Percentiles rank a stretch among this genome's conserved stretches.
Evolutionary conservation across 2,888 invertebrate species (phyloP).

Genomic region (Mimumesa dahlbomi): DNA sequence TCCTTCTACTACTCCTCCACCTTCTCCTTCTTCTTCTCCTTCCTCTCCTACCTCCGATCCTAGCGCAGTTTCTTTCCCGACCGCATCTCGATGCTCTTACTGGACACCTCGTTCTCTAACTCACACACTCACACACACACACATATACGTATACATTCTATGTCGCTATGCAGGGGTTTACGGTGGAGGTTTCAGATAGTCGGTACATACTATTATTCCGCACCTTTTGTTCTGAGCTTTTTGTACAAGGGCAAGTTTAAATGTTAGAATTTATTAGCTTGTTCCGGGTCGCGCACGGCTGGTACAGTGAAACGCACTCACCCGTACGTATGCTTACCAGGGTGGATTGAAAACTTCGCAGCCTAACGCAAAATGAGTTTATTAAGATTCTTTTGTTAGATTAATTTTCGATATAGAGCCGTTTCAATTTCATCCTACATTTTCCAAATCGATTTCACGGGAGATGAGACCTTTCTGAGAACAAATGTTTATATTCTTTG

Average conservation of each 20-base stretch:
- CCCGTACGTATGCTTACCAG: slow-evolving; percentile 34
- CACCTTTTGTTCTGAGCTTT: slow-evolving; percentile 27
- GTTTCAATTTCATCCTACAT: too few relatives aligned
- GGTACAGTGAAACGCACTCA: slow-evolving; percentile 64
- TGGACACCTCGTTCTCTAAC: too few relatives aligned
- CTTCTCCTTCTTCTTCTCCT: slow-evolving; percentile 4
- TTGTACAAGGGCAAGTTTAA: slow-evolving; percentile 46
- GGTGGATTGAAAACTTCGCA: too few relatives aligned
- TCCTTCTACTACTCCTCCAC: slow-evolving; percentile 8
- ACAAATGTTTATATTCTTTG: too few relatives aligned
- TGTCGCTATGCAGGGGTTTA: slow-evolving; percentile 32
- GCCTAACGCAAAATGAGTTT: too few relatives aligned
- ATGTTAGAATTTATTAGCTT: slow-evolving; percentile 58
- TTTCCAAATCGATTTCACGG: too few relatives aligned
- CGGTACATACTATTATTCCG: slow-evolving; percentile 18
- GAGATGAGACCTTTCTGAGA: too few relatives aligned
- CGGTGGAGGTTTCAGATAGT: slow-evolving; percentile 22
- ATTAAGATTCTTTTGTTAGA: too few relatives aligned
- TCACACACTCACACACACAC: too few relatives aligned
- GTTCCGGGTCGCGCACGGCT: slow-evolving; percentile 9
- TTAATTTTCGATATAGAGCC: too few relatives aligned
- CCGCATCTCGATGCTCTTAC: neutral
- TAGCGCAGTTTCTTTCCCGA: neutral
- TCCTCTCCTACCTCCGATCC: neutral
- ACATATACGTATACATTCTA: too few relatives aligned